These are phyloP conservation scores for Hepsetus odoe DNA, from an alignment of 2,113 vertebrate genomes.

Conservation along the genomic window DNA sequence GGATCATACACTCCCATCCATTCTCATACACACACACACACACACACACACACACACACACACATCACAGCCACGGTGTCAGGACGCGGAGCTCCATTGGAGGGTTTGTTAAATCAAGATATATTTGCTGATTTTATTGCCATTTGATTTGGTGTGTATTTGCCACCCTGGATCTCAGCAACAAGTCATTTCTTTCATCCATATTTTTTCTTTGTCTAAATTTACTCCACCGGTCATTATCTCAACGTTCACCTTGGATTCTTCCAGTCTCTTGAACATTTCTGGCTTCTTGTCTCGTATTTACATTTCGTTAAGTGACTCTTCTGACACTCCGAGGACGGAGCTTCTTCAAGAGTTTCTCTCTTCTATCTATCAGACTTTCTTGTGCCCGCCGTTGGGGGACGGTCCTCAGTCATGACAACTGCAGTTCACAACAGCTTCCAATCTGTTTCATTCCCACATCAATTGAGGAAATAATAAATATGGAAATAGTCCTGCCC, in stretches of 20 bases:
- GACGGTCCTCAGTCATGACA: not conserved
- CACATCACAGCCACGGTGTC: not conserved
- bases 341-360: not conserved
- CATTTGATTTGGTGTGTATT: too few species aligned
- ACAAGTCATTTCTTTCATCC: too few species aligned
- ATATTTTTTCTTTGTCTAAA: too few species aligned
- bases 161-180: too few species aligned
- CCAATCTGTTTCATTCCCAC: not conserved
- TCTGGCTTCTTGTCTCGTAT: not conserved
- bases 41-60: too few species aligned
- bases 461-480: slow-evolving; percentile 10
- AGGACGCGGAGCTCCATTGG: not conserved
- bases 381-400: not conserved
- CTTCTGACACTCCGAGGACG: not conserved
- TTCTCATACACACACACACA: slow-evolving; percentile 26
- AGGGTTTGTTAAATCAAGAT: too few species aligned
- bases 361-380: not conserved
- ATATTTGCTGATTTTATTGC: too few species aligned
- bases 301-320: not conserved
- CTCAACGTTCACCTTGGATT: too few species aligned
- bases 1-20: slow-evolving; percentile 26
- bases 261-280: too few species aligned
- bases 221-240: too few species aligned
- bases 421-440: not conserved
- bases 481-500: slow-evolving; percentile 12